Percentiles rank a stretch among this genome's conserved stretches.
Evolutionary conservation across 2,888 invertebrate species (phyloP).

Genomic region (Argyresthia goedartella): DNA sequence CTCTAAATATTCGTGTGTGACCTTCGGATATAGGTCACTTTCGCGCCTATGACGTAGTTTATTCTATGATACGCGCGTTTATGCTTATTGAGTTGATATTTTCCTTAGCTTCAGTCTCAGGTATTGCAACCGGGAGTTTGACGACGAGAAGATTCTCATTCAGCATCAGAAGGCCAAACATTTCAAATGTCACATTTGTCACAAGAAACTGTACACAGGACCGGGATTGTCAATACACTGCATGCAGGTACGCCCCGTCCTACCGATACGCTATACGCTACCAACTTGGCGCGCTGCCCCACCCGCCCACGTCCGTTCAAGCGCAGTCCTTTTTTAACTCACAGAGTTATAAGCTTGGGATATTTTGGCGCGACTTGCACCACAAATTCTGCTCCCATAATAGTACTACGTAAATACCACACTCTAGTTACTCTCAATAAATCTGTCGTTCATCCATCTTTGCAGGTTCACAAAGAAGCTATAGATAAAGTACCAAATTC

Average conservation of each 20-base stretch:
- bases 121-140: conserved; percentile 99
- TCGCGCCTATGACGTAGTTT: conserved; percentile 9
- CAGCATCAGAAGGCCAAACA: conserved; percentile 99
- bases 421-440: conserved; percentile 23
- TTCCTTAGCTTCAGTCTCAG: conserved; percentile 60
- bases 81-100: conserved; percentile 10
- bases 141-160: conserved; percentile 99
- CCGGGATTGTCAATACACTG: conserved; percentile 99
- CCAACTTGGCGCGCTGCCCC: conserved; percentile 38
- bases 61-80: conserved; percentile 2
- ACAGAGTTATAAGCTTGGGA: conserved; percentile 38
- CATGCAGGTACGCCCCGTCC: conserved; percentile 87
- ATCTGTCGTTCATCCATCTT: conserved; percentile 18
- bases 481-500: conserved; percentile 99
- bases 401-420: conserved; percentile 31
- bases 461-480: conserved; percentile 97
- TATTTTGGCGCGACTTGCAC: conserved; percentile 50
- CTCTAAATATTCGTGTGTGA: conserved; percentile 25
- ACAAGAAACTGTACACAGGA: conserved; percentile 98
- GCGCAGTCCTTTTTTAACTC: conserved; percentile 46
- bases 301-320: conserved; percentile 38
- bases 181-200: conserved; percentile 99
- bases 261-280: conserved; percentile 17
- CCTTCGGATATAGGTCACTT: conserved; percentile 37
- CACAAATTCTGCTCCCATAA: conserved; percentile 35